phyloP scores from a whole-genome alignment of 2,888 invertebrate genomes.

The Palloptera scutellata region DNA sequence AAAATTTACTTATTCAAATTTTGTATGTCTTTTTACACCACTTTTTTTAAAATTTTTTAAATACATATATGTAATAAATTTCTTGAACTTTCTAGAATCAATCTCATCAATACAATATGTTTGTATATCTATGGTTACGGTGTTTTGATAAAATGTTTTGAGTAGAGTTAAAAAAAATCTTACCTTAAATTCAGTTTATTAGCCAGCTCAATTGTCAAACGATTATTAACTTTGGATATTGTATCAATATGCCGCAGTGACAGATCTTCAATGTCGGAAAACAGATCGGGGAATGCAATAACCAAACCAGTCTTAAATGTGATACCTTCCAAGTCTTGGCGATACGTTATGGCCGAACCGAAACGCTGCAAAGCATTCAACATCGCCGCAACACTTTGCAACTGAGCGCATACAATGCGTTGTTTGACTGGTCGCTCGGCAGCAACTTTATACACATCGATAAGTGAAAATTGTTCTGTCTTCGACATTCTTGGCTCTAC shows the following conservation, averaged over 20 bases:
- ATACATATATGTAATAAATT: too few relatives aligned
- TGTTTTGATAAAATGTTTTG: too few relatives aligned
- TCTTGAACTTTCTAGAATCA: too few relatives aligned
- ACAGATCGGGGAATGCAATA: conserved; percentile 62
- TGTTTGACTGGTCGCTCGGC: conserved; percentile 44
- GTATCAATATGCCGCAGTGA: conserved; percentile 62
- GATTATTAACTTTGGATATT: conserved; percentile 64
- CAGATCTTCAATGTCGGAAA: conserved; percentile 60
- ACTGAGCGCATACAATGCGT: conserved; percentile 36
- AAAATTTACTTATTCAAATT: too few relatives aligned
- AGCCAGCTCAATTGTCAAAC: conserved; percentile 57
- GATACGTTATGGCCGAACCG: conserved; percentile 54
- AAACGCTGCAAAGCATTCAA: conserved; percentile 44
- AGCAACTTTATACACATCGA: conserved; percentile 58
- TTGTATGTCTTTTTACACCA: too few relatives aligned
- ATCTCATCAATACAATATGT: too few relatives aligned
- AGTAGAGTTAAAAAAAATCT: conserved; percentile 10
- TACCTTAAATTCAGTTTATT: conserved; percentile 64
- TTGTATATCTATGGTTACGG: too few relatives aligned
- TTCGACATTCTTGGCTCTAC: background rate
- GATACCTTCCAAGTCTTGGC: conserved; percentile 58
- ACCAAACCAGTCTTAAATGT: conserved; percentile 58
- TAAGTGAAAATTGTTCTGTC: conserved; percentile 39
- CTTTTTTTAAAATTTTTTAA: too few relatives aligned
- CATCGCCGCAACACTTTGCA: conserved; percentile 41